phyloP scores from a whole-genome alignment of 2,888 invertebrate genomes.

The Brachypterus glaber region DNA sequence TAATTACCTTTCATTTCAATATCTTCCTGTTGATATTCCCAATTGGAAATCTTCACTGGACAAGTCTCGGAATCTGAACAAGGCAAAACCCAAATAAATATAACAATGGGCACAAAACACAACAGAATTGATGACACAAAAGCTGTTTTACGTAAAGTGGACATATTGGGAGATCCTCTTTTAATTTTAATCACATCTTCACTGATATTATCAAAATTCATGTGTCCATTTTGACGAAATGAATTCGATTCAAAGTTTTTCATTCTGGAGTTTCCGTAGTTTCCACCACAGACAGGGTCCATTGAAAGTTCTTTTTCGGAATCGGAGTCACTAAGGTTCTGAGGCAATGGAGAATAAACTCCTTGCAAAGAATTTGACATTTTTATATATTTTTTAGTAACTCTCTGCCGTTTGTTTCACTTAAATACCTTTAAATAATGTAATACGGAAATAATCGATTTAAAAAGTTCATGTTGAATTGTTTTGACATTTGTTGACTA shows the following conservation, averaged over 20 bases:
- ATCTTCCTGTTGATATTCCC: constrained; percentile 59
- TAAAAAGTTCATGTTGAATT: too few relatives aligned
- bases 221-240: constrained; percentile 23
- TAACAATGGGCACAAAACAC: constrained; percentile 60
- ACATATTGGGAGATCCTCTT: constrained; percentile 44
- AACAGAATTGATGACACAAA: constrained; percentile 61
- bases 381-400: too few relatives aligned
- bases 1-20: constrained; percentile 62
- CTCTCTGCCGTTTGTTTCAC: too few relatives aligned
- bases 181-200: constrained; percentile 27
- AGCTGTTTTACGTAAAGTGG: constrained; percentile 55
- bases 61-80: constrained; percentile 64
- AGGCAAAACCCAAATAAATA: constrained; percentile 68
- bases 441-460: too few relatives aligned
- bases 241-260: constrained; percentile 17
- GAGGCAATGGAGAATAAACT: constrained; percentile 67
- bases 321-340: constrained; percentile 65
- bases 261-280: constrained; percentile 20
- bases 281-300: constrained; percentile 27
- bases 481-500: too few relatives aligned
- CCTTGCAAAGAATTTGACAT: constrained; percentile 40
- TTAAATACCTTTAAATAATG: too few relatives aligned
- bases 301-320: constrained; percentile 59
- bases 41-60: constrained; percentile 54
- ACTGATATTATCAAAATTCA: constrained; percentile 23